These are phyloP conservation scores for Epirrita christyi DNA, from an alignment of 2,888 invertebrate genomes.

Conservation along the genomic window DNA sequence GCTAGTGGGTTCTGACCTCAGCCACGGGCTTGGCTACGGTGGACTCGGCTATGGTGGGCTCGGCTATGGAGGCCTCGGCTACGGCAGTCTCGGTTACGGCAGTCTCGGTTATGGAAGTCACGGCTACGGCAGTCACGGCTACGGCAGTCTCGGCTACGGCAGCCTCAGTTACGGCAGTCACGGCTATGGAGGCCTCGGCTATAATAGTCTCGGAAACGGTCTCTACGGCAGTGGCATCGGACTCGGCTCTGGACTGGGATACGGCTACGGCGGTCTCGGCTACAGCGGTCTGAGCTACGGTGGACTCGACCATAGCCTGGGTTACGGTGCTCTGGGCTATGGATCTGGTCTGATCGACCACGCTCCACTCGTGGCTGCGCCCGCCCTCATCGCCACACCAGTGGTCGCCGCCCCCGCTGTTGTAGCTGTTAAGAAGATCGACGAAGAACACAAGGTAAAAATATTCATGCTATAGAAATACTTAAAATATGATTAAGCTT, in stretches of 20 bases:
- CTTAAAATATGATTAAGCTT: too few species aligned
- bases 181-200: conserved; percentile 37
- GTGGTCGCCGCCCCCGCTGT: conserved; percentile 40
- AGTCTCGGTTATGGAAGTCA: conserved; percentile 29
- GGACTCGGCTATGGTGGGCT: conserved; percentile 26
- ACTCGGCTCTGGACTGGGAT: conserved; percentile 15
- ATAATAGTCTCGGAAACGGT: conserved; percentile 30
- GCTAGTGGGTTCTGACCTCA: conserved; percentile 23
- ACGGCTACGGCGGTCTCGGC: conserved; percentile 24
- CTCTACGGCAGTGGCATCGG: conserved; percentile 27
- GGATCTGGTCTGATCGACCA: conserved; percentile 36
- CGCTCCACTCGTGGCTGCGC: conserved; percentile 36
- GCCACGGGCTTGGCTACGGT: conserved; percentile 11
- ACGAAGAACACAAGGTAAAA: conserved; percentile 61
- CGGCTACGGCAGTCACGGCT: conserved; percentile 32
- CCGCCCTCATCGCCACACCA: conserved; percentile 31
- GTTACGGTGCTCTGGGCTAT: conserved; percentile 33
- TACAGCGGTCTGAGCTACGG: conserved; percentile 32
- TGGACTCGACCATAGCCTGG: conserved; percentile 29
- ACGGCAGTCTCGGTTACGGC: conserved; percentile 32
- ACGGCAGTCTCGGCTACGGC: conserved; percentile 34
- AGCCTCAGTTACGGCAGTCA: conserved; percentile 30
- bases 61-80: conserved; percentile 33
- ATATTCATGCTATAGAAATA: too few species aligned
- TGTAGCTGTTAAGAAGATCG: conserved; percentile 51